A percentile compares a stretch with the other conserved stretches of the same genome.
Evolutionary conservation across 2,797 vertebrate genomes (phyloP).

Genomic region (Onychomys arenicola): DNA sequence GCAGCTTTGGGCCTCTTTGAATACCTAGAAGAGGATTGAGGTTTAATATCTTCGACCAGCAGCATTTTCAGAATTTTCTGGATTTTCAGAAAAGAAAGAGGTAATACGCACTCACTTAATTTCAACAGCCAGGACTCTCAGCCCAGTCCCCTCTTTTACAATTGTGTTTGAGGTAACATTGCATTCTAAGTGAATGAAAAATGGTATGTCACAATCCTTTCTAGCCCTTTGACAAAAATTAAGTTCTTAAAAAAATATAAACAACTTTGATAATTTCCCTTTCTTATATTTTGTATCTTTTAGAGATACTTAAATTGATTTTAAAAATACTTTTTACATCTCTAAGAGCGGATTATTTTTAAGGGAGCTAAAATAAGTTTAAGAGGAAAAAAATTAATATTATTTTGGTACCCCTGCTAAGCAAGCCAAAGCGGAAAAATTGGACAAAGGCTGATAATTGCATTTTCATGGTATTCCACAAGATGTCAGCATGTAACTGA

Average conservation of each 20-base stretch:
- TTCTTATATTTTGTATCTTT: slow-evolving; percentile 5
- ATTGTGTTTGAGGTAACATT: neutral
- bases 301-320: neutral
- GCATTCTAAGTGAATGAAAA: slow-evolving; percentile 14
- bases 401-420: neutral
- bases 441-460: slow-evolving; percentile 14
- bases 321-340: neutral
- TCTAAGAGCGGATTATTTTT: slow-evolving; percentile 19
- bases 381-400: neutral
- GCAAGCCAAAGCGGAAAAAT: slow-evolving; percentile 25
- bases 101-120: neutral
- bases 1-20: neutral
- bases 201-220: neutral
- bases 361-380: slow-evolving; percentile 4
- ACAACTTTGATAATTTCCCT: neutral
- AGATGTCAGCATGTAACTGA: slow-evolving; percentile 87
- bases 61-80: neutral
- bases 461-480: slow-evolving; percentile 84
- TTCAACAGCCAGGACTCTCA: neutral
- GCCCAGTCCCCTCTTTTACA: neutral
- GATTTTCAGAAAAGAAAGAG: slow-evolving; percentile 35
- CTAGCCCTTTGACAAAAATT: neutral
- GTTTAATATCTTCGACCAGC: neutral
- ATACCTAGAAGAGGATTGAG: no score
- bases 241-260: slow-evolving; percentile 45